Evolutionary conservation across 2,888 invertebrate species (phyloP).

Genomic region (Melieria omissa): DNA sequence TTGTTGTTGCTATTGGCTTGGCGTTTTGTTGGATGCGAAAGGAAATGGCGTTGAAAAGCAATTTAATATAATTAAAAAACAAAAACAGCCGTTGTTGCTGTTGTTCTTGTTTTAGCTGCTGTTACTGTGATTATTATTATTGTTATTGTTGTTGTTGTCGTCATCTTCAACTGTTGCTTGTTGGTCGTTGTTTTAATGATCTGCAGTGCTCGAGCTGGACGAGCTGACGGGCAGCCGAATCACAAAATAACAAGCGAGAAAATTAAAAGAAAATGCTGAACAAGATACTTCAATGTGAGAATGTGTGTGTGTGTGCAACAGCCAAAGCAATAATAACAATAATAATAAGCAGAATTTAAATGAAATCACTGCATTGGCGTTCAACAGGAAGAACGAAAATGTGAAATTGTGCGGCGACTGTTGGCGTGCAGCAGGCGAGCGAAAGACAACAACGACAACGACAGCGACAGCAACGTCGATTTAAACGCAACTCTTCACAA

Average conservation of each 20-base stretch:
- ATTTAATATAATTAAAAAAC: constrained; percentile 54
- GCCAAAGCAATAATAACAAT: constrained; percentile 12
- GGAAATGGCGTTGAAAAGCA: constrained; percentile 40
- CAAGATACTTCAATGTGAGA: neutral
- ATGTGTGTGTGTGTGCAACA: neutral
- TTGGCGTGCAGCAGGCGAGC: neutral
- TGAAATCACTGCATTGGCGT: constrained; percentile 33
- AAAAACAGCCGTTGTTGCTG: neutral
- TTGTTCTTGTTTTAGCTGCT: neutral
- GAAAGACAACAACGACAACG: neutral
- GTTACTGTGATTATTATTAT: too few relatives aligned
- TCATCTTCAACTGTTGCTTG: too few relatives aligned
- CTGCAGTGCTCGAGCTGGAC: neutral
- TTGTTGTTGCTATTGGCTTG: too few relatives aligned
- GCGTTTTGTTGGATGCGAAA: constrained; percentile 18
- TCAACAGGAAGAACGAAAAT: constrained; percentile 12
- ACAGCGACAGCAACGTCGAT: neutral
- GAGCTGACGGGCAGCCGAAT: neutral
- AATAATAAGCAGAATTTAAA: constrained; percentile 19
- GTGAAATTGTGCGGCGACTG: neutral
- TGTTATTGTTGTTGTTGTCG: too few relatives aligned
- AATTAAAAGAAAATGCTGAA: neutral
- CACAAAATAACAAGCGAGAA: too few relatives aligned
- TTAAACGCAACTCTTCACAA: neutral
- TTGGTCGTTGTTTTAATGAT: constrained; percentile 28